Evolutionary conservation across 1,140 invertebrate species (phyloP).

Genomic region (Drosophila nasuta): DNA sequence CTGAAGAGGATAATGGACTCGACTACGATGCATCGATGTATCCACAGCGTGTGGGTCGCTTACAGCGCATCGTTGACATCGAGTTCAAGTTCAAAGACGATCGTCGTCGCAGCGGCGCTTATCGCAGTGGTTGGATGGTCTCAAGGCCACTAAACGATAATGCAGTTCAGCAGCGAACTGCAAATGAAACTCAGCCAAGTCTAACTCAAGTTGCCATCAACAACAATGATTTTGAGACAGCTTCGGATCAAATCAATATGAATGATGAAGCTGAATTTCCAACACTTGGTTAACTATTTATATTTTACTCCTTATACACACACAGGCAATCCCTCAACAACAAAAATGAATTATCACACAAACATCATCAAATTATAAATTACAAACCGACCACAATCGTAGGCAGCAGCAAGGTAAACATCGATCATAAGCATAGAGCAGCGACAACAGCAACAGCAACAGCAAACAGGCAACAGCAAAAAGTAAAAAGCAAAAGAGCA

Average conservation of each 20-base stretch:
- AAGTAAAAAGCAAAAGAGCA: too few species aligned
- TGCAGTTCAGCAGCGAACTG: too few species aligned
- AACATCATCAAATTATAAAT: too few species aligned
- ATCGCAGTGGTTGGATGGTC: slow-evolving; percentile 32
- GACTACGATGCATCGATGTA: slow-evolving; percentile 91
- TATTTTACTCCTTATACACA: not conserved
- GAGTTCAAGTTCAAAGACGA: slow-evolving; percentile 94
- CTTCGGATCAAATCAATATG: slow-evolving; percentile 92
- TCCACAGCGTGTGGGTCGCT: slow-evolving; percentile 92
- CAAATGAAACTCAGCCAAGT: too few species aligned
- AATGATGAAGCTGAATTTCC: slow-evolving; percentile 97
- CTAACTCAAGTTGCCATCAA: not conserved
- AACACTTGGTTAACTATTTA: slow-evolving; percentile 89
- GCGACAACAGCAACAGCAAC: too few species aligned
- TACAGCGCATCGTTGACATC: slow-evolving; percentile 93
- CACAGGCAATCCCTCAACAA: not conserved
- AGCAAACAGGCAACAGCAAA: too few species aligned
- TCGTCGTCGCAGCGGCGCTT: slow-evolving; percentile 85
- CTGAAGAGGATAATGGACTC: slow-evolving; percentile 75
- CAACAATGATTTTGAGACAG: slow-evolving; percentile 1
- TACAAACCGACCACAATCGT: too few species aligned
- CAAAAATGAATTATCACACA: not conserved
- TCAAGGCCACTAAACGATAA: not conserved
- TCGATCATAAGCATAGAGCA: too few species aligned
- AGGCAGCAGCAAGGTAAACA: too few species aligned